A percentile compares a stretch with the other conserved stretches of the same genome.
Evolutionary conservation across 2,888 invertebrate genomes (phyloP).

Genomic region (Drosophila subsilvestris): DNA sequence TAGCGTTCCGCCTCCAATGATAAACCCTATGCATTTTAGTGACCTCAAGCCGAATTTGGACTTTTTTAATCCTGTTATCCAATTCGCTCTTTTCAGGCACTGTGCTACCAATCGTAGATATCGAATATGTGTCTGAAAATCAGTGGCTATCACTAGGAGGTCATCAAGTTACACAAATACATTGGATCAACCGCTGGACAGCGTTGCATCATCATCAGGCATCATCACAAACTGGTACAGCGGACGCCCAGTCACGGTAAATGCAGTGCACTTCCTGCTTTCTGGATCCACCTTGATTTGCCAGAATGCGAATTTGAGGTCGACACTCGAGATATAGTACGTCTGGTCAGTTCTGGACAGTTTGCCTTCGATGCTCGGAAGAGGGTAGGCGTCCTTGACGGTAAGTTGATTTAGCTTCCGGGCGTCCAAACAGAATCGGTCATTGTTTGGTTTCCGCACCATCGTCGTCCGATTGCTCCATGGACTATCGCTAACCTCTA

Average conservation of each 20-base stretch:
- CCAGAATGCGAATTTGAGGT: conserved; percentile 2
- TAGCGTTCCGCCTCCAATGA: too few species aligned
- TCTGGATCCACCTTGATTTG: conserved; percentile 10
- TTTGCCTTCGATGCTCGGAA: conserved; percentile 1
- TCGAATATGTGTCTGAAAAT: background rate
- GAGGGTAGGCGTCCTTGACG: conserved; percentile 3
- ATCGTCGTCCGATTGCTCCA: conserved; percentile 2
- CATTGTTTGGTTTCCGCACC: background rate
- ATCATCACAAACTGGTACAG: background rate
- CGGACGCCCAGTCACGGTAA: background rate
- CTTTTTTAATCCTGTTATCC: background rate
- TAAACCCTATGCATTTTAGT: too few species aligned
- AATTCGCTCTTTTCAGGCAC: conserved; percentile 5
- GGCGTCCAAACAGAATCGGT: background rate
- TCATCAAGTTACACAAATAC: too few species aligned
- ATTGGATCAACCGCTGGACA: too few species aligned
- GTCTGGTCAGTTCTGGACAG: conserved; percentile 8
- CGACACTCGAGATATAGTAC: background rate
- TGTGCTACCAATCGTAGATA: background rate
- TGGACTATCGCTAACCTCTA: background rate
- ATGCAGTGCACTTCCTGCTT: too few species aligned
- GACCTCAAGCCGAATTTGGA: too few species aligned
- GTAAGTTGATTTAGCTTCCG: background rate
- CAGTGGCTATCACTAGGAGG: too few species aligned
- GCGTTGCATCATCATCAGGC: too few species aligned